Evolutionary conservation across 1,140 invertebrate genomes (phyloP).

Genomic region (Brachystomella parvula): DNA sequence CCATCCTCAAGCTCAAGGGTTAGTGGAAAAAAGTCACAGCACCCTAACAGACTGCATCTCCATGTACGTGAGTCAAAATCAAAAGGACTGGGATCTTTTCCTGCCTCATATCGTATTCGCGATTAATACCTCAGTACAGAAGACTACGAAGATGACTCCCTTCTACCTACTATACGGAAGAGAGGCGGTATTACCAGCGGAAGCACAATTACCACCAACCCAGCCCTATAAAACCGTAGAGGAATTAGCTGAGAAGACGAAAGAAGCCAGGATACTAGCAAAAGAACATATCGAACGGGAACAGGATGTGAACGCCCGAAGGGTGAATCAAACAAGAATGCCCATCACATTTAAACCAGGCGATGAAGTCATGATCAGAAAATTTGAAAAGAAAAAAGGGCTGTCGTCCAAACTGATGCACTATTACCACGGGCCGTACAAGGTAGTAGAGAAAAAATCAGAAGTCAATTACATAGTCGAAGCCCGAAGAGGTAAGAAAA

Average conservation of each 20-base stretch:
- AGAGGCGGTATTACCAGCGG: conserved; percentile 27
- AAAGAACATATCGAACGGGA: no score
- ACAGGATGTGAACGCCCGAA: no score
- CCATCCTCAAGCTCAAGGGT: neutral
- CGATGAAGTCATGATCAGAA: neutral
- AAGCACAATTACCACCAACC: conserved; percentile 16
- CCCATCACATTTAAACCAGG: neutral
- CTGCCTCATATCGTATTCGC: conserved; percentile 38
- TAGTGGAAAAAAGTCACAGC: no score
- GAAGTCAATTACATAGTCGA: neutral
- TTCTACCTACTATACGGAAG: conserved; percentile 38
- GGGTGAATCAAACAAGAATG: neutral
- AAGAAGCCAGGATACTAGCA: neutral
- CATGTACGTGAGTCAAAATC: conserved; percentile 37
- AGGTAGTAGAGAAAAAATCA: neutral
- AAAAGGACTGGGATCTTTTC: conserved; percentile 40
- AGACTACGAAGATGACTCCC: no score
- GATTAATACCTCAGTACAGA: conserved; percentile 35
- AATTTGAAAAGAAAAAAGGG: neutral
- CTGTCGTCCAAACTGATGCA: no score
- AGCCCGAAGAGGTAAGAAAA: neutral
- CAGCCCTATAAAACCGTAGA: neutral
- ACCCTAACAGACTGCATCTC: conserved; percentile 4
- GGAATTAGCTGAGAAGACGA: neutral
- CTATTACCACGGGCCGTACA: neutral